These are phyloP conservation scores for Anoplolepis gracilipes DNA, from an alignment of 1,140 invertebrate species.

Conservation along the genomic window DNA sequence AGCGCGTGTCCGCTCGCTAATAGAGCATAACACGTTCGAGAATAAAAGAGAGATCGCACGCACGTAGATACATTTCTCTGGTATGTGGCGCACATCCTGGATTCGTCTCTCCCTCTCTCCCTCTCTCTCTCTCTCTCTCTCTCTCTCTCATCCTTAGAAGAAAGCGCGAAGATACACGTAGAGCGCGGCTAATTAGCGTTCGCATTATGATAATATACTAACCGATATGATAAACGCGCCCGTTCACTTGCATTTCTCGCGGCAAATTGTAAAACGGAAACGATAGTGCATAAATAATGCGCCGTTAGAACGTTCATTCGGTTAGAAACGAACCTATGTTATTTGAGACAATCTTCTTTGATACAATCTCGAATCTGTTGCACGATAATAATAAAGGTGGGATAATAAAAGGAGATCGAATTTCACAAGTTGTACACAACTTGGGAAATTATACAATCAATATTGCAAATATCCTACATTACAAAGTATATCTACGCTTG, in stretches of 20 bases:
- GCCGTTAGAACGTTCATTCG: background rate
- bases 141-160: constrained; percentile 37
- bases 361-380: constrained; percentile 28
- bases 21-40: constrained; percentile 74
- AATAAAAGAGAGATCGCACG: constrained; percentile 25
- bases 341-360: constrained; percentile 32
- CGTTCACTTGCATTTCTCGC: background rate
- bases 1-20: constrained; percentile 67
- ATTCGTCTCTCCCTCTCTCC: constrained; percentile 13
- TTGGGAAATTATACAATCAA: background rate
- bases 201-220: constrained; percentile 13
- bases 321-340: background rate
- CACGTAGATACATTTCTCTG: background rate
- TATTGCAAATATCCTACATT: too few relatives aligned
- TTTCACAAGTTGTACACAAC: background rate
- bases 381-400: too few relatives aligned
- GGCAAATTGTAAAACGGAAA: background rate
- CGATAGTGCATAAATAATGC: background rate
- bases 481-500: too few relatives aligned
- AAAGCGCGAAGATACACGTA: constrained; percentile 34
- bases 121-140: constrained; percentile 3
- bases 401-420: constrained; percentile 32
- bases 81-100: constrained; percentile 66
- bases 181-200: constrained; percentile 44
- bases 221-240: constrained; percentile 35